Evolutionary conservation across 2,797 vertebrate genomes (phyloP).

Genomic region (Anabas testudineus): DNA sequence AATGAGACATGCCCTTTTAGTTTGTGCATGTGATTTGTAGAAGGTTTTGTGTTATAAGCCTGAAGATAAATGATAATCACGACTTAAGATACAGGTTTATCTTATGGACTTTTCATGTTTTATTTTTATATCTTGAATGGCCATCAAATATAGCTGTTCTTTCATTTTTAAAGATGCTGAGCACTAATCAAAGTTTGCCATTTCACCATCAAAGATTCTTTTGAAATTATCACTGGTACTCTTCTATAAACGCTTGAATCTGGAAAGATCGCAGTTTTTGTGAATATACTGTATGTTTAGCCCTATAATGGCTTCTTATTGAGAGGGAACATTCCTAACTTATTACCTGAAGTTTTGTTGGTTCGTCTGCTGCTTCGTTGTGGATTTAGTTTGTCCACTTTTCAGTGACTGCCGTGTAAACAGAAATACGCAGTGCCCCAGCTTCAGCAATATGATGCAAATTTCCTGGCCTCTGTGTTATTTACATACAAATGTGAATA

Average conservation of each 20-base stretch:
- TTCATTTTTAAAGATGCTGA: constrained; percentile 52
- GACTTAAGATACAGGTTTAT: constrained; percentile 63
- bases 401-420: constrained; percentile 31
- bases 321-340: constrained; percentile 54
- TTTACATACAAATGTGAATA: constrained; percentile 54
- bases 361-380: constrained; percentile 42
- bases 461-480: constrained; percentile 16
- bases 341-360: constrained; percentile 39
- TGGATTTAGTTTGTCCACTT: constrained; percentile 20
- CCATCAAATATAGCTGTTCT: constrained; percentile 61
- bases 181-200: constrained; percentile 47
- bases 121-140: constrained; percentile 65
- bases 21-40: constrained; percentile 76
- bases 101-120: constrained; percentile 57
- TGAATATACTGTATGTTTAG: constrained; percentile 81
- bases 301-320: constrained; percentile 69
- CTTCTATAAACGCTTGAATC: constrained; percentile 66
- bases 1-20: constrained; percentile 72
- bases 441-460: constrained; percentile 38
- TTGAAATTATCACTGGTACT: constrained; percentile 51
- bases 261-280: constrained; percentile 68
- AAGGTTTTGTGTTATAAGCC: constrained; percentile 67
- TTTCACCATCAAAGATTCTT: neutral
- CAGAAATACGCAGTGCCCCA: neutral
- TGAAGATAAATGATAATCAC: constrained; percentile 75